phyloP scores from a whole-genome alignment of 2,113 vertebrate genomes.

The Pseudorhombus dupliciocellatus region DNA sequence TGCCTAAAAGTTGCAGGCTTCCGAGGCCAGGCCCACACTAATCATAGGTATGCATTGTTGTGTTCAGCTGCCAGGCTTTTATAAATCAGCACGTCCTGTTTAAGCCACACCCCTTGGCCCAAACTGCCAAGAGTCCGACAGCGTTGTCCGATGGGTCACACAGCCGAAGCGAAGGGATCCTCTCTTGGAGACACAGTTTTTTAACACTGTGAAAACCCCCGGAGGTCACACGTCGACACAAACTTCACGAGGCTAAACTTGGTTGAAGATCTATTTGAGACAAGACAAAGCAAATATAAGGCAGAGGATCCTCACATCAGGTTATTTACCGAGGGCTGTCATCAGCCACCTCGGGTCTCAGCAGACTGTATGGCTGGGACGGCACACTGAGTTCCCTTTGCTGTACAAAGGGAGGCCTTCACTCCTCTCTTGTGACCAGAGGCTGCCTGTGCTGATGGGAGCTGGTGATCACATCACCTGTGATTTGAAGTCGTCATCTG shows the following conservation, averaged over 20 bases:
- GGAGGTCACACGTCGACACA: slow-evolving; percentile 6
- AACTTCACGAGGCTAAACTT: background rate
- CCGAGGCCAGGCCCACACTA: slow-evolving; percentile 68
- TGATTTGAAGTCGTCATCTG: slow-evolving; percentile 45
- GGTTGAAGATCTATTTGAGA: background rate
- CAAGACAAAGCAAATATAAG: slow-evolving; percentile 12
- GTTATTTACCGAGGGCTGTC: slow-evolving; percentile 41
- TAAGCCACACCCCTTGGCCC: slow-evolving; percentile 57
- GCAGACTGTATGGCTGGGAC: slow-evolving; percentile 39
- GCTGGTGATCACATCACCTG: slow-evolving; percentile 61
- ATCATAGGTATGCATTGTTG: slow-evolving; percentile 78
- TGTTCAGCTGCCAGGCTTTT: slow-evolving; percentile 69
- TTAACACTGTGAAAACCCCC: background rate
- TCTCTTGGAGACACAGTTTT: background rate
- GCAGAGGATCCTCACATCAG: slow-evolving; percentile 28
- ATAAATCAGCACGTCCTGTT: slow-evolving; percentile 73
- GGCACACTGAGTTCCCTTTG: slow-evolving; percentile 38
- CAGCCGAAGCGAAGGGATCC: slow-evolving; percentile 9
- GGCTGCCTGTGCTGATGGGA: slow-evolving; percentile 28
- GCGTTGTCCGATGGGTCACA: slow-evolving; percentile 25
- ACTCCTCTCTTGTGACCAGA: slow-evolving; percentile 52
- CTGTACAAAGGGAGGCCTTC: slow-evolving; percentile 51
- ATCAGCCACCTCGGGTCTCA: slow-evolving; percentile 24
- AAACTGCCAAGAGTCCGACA: slow-evolving; percentile 11
- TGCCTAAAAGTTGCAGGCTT: slow-evolving; percentile 75